Base-by-base conservation (phyloP, 37 sponge, comb jelly and placozoan species). In the Axinella damicornis region DNA sequence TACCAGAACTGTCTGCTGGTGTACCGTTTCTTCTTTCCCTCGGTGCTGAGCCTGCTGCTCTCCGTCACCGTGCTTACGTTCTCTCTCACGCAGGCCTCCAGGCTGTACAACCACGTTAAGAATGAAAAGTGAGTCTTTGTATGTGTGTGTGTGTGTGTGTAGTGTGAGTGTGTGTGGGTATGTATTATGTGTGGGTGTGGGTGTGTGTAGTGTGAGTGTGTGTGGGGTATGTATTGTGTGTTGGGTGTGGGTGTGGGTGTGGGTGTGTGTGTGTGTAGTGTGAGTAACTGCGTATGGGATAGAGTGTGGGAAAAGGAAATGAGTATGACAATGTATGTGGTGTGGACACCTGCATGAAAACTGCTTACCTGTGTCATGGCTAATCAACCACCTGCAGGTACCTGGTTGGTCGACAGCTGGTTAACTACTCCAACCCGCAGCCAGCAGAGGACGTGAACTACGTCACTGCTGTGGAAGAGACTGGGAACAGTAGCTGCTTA, bases 51-150 rank as follows among this genome's bases (percentile, higher is more conserved):
- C 13, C 65, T 88, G 17, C 58, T 95, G 5, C 77, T 98, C 24
- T 35, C 65, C 2, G 24, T 39, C 15, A 18, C 55, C 27, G 20
- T 91, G 18, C 63, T 91, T 12, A 24, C 55, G 33, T 60, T 88
- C 15, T 63, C 75, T 1, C 17, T 85, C 36, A 78, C 53, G 61
- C 96, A 91, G 78, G 76, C 64, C 55, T 56, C 53, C 12, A 69
- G 60, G n/a, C 77, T 98, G 18, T 98, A 94, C 78, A 71, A 61
- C 31, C 83, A 93, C 39, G 76, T 98, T 78, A 93, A 74, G 56
- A 91, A 98, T 75, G 96, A 98, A 46, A 95, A 91, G 98, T 98
- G 81, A 65, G 92, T 75, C 35, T 69, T 2, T 33, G 22, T 30
- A 31, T 13, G 11, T 15, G 13, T 97, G 80, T 56, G 92, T 28